Evolutionary conservation across 2,113 vertebrate species (phyloP).

Genomic region (Copsychus sechellarum): DNA sequence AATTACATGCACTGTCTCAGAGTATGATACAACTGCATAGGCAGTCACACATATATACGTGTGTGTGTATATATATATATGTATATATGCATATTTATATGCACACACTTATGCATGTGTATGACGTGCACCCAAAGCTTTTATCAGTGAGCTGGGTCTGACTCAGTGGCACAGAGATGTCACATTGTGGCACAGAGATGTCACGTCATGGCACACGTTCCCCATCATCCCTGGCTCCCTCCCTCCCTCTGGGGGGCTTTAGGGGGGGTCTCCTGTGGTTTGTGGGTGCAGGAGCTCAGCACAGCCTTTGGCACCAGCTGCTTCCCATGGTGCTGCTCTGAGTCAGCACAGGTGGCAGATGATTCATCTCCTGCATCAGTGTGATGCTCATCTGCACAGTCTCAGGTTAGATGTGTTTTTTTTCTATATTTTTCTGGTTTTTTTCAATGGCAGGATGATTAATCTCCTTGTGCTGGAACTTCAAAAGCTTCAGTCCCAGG

Average conservation of each 20-base stretch:
- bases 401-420: not conserved
- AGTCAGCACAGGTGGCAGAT: constrained; percentile 62
- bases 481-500: constrained; percentile 37
- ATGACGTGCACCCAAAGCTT: not conserved
- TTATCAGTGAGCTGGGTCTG: rapidly evolving
- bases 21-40: rapidly evolving
- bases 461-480: not conserved
- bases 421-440: not conserved
- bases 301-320: not conserved
- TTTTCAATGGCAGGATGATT: constrained; percentile 55
- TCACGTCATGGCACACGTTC: rapidly evolving
- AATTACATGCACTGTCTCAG: rapidly evolving
- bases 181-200: not conserved
- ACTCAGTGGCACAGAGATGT: not conserved
- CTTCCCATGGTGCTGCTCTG: constrained; percentile 13
- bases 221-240: not conserved
- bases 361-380: constrained; percentile 52
- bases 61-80: rapidly evolving
- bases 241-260: not conserved
- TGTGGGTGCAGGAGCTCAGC: rapidly evolving
- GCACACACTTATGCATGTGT: rapidly evolving
- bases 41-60: rapidly evolving
- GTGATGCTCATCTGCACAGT: constrained; percentile 45
- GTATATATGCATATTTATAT: too few species aligned
- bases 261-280: rapidly evolving